A percentile compares a stretch with the other conserved stretches of the same genome.
Evolutionary conservation across 2,113 vertebrate genomes (phyloP).

Genomic region (Dunckerocampus dactyliophorus): DNA sequence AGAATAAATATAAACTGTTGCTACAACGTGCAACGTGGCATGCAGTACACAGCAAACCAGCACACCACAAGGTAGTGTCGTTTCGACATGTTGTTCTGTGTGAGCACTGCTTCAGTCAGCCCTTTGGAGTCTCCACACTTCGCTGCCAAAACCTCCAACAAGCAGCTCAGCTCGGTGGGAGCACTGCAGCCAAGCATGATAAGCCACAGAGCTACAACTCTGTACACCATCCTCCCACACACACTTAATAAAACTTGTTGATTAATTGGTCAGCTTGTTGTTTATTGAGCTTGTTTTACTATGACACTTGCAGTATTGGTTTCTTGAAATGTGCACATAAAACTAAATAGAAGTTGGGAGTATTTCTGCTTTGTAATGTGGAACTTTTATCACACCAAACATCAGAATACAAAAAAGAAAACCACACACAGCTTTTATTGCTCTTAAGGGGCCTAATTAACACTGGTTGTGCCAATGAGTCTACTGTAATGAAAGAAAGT

Average conservation of each 20-base stretch:
- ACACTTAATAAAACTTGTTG: not conserved
- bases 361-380: not conserved
- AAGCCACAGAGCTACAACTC: slow-evolving; percentile 19
- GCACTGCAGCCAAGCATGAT: slow-evolving; percentile 32
- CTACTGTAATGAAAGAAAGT: not conserved
- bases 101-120: slow-evolving; percentile 55
- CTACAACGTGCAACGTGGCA: slow-evolving; percentile 42
- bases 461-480: not conserved
- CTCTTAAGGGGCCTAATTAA: slow-evolving; percentile 21
- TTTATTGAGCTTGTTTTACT: slow-evolving; percentile 19
- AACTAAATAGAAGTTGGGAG: slow-evolving; percentile 5
- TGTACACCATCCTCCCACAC: not conserved
- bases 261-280: slow-evolving; percentile 14
- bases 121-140: slow-evolving; percentile 41
- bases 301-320: not conserved
- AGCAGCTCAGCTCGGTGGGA: slow-evolving; percentile 33
- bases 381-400: slow-evolving; percentile 2
- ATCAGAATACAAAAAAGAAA: not conserved
- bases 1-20: not conserved
- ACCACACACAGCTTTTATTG: slow-evolving; percentile 7
- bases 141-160: slow-evolving; percentile 46
- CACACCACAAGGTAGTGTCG: slow-evolving; percentile 35
- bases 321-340: slow-evolving; percentile 1
- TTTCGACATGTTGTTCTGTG: slow-evolving; percentile 25
- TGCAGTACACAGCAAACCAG: slow-evolving; percentile 2